Evolutionary conservation across 2,113 vertebrate genomes (phyloP).

Genomic region (Monopterus albus): DNA sequence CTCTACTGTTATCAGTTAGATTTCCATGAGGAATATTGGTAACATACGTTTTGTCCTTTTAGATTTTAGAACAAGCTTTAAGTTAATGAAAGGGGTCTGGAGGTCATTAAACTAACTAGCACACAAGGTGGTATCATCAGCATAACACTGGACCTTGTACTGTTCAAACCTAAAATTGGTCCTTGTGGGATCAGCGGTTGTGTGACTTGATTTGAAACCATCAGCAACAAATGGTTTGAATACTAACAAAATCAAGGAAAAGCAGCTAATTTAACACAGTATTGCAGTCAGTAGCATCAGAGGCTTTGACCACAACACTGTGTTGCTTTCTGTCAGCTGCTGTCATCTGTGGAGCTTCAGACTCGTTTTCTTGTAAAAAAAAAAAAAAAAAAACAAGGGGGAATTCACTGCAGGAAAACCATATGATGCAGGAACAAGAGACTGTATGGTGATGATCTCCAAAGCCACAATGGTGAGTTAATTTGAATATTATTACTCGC

Average conservation of each 20-base stretch:
- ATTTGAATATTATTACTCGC: slow-evolving; percentile 75
- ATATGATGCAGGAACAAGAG: slow-evolving; percentile 59
- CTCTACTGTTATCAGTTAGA: too few relatives aligned
- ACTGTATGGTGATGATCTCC: slow-evolving; percentile 54
- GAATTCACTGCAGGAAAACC: slow-evolving; percentile 67
- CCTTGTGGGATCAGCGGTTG: not conserved
- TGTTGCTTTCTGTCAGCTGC: too few relatives aligned
- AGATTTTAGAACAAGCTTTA: not conserved
- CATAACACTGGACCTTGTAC: not conserved
- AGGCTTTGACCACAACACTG: too few relatives aligned
- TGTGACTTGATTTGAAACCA: not conserved
- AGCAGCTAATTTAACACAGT: too few relatives aligned
- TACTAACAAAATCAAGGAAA: too few relatives aligned
- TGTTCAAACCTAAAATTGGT: not conserved
- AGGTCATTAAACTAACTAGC: not conserved
- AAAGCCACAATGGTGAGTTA: slow-evolving; percentile 62
- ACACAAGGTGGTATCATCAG: not conserved
- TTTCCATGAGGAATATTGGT: too few relatives aligned
- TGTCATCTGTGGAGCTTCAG: slow-evolving; percentile 11
- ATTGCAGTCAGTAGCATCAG: too few relatives aligned
- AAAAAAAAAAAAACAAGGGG: slow-evolving; percentile 24
- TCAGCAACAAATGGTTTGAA: too few relatives aligned
- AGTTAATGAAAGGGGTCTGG: not conserved
- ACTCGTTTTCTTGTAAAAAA: slow-evolving; percentile 47
- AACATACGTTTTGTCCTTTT: not conserved